Conservation (phyloP, 2,888 invertebrate genomes). For the Synanthedon andrenaeformis region DNA sequence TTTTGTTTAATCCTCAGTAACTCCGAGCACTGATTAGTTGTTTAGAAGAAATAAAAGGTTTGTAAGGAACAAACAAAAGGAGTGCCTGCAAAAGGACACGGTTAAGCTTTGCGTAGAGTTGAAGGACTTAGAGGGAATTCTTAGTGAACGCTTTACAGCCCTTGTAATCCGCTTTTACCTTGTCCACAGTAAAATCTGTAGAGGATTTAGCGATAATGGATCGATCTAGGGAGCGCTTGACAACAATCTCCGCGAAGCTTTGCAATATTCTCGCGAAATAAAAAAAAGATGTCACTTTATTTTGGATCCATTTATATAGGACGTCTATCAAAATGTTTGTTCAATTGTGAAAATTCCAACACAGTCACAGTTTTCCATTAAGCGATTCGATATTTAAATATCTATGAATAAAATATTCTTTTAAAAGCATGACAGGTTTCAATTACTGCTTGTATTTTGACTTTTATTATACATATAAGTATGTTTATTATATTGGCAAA, state of each 20-base stretch:
- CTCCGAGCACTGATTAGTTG: conserved; percentile 30
- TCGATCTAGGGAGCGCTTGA: conserved; percentile 36
- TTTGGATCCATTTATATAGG: too few species aligned
- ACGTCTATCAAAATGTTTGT: too few species aligned
- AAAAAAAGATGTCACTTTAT: too few species aligned
- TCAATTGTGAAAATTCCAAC: too few species aligned
- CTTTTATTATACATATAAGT: conserved; percentile 13
- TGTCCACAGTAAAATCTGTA: conserved; percentile 29
- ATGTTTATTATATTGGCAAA: conserved; percentile 17
- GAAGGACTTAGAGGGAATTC: conserved; percentile 34
- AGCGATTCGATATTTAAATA: neutral
- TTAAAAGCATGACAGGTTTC: conserved; percentile 29
- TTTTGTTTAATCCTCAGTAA: conserved; percentile 32
- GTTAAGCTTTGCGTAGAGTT: conserved; percentile 58
- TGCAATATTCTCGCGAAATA: conserved; percentile 28
- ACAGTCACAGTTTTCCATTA: too few species aligned
- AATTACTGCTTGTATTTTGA: conserved; percentile 27
- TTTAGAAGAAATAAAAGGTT: conserved; percentile 13
- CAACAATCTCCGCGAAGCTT: conserved; percentile 44
- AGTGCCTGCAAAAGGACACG: conserved; percentile 11
- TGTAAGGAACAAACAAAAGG: neutral
- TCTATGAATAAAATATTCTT: conserved; percentile 6
- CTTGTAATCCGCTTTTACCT: conserved; percentile 34
- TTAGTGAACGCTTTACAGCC: conserved; percentile 44
- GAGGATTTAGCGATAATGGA: conserved; percentile 40